phyloP scores from a whole-genome alignment of 1,140 invertebrate genomes.

The Drosophila aff. region DNA sequence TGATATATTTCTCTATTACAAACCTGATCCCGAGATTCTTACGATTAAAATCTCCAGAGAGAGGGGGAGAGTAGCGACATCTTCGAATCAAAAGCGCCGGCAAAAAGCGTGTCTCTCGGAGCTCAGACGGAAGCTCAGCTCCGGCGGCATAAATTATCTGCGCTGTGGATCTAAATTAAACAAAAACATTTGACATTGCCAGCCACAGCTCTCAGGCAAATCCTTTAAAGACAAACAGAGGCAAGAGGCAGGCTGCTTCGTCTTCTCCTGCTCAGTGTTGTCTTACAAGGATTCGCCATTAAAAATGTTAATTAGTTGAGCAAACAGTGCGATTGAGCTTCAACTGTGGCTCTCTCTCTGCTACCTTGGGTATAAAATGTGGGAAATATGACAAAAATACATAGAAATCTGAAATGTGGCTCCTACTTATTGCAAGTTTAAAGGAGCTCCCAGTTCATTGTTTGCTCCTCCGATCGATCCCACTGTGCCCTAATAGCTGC shows the following conservation, averaged over 20 bases:
- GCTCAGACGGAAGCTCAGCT: slow-evolving; percentile 19
- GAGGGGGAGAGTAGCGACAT: slow-evolving; percentile 49
- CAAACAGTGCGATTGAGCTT: slow-evolving; percentile 67
- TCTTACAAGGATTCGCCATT: slow-evolving; percentile 80
- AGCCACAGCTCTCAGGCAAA: slow-evolving; percentile 53
- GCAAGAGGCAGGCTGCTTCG: slow-evolving; percentile 16
- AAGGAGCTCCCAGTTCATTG: too few relatives aligned
- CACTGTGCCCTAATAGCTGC: slow-evolving; percentile 22
- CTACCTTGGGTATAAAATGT: slow-evolving; percentile 19
- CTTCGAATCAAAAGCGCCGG: slow-evolving; percentile 70
- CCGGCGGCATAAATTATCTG: slow-evolving; percentile 72
- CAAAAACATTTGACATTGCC: slow-evolving; percentile 80
- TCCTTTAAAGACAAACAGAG: slow-evolving; percentile 71
- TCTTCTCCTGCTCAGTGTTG: slow-evolving; percentile 20
- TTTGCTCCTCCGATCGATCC: not conserved
- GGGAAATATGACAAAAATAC: not conserved
- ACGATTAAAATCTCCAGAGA: slow-evolving; percentile 46
- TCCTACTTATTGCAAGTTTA: too few relatives aligned
- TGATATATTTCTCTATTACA: slow-evolving; percentile 83
- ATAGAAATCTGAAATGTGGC: not conserved
- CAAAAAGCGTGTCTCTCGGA: slow-evolving; percentile 25
- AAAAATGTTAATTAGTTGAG: slow-evolving; percentile 81
- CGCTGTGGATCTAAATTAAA: slow-evolving; percentile 76
- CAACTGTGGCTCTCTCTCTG: slow-evolving; percentile 14
- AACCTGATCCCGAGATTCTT: slow-evolving; percentile 21